These are phyloP conservation scores for Nansenia antarctica DNA, from an alignment of 2,113 vertebrate genomes.

Conservation along the genomic window DNA sequence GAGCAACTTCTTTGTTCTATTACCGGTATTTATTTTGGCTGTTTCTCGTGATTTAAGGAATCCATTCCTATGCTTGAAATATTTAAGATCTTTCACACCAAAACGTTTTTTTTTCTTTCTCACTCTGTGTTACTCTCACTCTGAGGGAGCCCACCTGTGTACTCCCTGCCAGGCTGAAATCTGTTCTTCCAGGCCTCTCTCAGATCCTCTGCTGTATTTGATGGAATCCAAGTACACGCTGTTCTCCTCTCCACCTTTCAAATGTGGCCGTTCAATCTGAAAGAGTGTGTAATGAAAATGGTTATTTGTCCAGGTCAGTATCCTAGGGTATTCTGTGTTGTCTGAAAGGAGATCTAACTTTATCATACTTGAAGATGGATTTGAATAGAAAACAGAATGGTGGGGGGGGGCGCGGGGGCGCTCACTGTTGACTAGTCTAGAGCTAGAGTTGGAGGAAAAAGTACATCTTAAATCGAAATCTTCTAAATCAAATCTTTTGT, in stretches of 20 bases:
- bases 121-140: background rate
- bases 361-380: background rate
- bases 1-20: background rate
- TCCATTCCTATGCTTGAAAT: background rate
- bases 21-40: no score
- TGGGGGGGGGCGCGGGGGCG: background rate
- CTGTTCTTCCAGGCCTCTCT: background rate
- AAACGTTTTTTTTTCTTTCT: background rate
- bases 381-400: constrained; percentile 4
- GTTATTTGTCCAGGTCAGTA: background rate
- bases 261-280: background rate
- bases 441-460: constrained; percentile 21
- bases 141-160: no score
- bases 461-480: constrained; percentile 31
- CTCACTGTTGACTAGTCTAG: background rate
- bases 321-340: background rate
- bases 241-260: background rate
- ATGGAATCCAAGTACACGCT: background rate
- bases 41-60: no score
- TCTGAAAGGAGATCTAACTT: constrained; percentile 16
- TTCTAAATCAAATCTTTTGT: constrained; percentile 33
- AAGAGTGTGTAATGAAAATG: background rate
- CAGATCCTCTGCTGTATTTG: background rate
- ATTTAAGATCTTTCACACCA: background rate
- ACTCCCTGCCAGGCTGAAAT: no score